Base-by-base conservation (phyloP, 2,797 vertebrate genomes). In the Vireo griseus region DNA sequence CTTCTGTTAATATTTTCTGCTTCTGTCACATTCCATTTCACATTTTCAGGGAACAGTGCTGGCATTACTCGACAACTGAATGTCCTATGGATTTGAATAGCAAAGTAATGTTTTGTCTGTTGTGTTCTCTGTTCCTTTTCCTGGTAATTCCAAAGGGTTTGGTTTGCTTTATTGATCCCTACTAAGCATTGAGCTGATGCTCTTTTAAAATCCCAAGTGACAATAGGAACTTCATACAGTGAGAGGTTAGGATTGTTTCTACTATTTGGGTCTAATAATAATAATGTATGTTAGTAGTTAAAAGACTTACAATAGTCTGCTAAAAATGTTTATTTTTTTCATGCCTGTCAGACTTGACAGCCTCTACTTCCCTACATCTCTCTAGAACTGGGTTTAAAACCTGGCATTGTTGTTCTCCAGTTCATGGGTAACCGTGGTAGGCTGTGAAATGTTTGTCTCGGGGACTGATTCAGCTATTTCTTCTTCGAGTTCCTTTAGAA, bases 391-490 rank as follows among this genome's bases (percentile, higher is more conserved):
- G 11, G 55, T 59, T 77, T 78, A n/a, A 77, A 74, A 66, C 14
- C 44, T 40, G n/a, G 5, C 24, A 3, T 10, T 25, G 5, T 48
- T 52, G 6, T 48, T 86, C 91, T 51, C 19, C 45, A 45, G 48
- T 77, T 29, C 42, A 35, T 0, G 1, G 22, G 21, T 59, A 52
- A 51, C 24, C 1, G 3, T 2, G 2, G 11, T 45, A 44, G 51
- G 25, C 22, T 73, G 42, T 44, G 52, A 83, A 73, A 22, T 40
- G 24, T 14, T 47, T 54, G n/a, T 59, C 25, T 25, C 20, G 6
- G 11, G 22, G 20, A 48, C 22, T 76, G 13, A 45, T 25, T 61
- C 73, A 91, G n/a, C 47, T 61, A 4, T 75, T 94, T 83, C 63
- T 72, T 67, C 24, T 58, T 57, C 0, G 0, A 22, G 12, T 61